Percentiles rank a stretch among this genome's conserved stretches.
These are phyloP conservation scores for Lydus trimaculatus DNA, from an alignment of 2,888 invertebrate genomes.

Conservation along the genomic window DNA sequence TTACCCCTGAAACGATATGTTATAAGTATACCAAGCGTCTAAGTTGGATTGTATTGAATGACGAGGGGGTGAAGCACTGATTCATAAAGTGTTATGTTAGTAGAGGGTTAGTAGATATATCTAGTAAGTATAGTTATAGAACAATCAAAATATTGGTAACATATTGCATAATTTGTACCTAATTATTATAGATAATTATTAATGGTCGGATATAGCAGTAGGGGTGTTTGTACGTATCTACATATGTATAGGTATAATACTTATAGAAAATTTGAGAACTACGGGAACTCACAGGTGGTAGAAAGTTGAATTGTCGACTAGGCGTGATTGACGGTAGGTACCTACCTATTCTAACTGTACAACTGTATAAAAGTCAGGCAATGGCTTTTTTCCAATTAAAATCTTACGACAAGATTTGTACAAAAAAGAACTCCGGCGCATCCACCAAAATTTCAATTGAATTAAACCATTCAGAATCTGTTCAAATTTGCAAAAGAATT, in stretches of 20 bases:
- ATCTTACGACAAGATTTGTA: no score
- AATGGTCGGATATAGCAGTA: slow-evolving; percentile 13
- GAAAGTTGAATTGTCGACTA: not conserved
- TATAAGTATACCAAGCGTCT: not conserved
- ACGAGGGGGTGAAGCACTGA: slow-evolving; percentile 30
- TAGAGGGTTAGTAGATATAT: slow-evolving; percentile 24
- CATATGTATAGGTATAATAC: no score
- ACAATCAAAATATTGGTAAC: slow-evolving; percentile 42
- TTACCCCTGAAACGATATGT: not conserved
- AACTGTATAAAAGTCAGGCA: not conserved
- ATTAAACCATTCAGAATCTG: no score
- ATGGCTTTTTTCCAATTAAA: no score
- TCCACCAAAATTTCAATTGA: no score
- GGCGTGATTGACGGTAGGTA: not conserved
- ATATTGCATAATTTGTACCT: slow-evolving; percentile 54
- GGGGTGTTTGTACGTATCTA: slow-evolving; percentile 31
- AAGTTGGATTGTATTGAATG: slow-evolving; percentile 3
- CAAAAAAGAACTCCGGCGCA: no score
- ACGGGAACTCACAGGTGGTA: not conserved
- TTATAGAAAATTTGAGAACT: not conserved
- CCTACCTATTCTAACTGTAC: no score
- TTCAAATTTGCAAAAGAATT: no score
- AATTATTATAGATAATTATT: slow-evolving; percentile 45
- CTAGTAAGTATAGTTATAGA: slow-evolving; percentile 25
- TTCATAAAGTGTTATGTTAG: slow-evolving; percentile 20